Evolutionary conservation across 2,888 invertebrate species (phyloP).

Genomic region (Cryptus armator): DNA sequence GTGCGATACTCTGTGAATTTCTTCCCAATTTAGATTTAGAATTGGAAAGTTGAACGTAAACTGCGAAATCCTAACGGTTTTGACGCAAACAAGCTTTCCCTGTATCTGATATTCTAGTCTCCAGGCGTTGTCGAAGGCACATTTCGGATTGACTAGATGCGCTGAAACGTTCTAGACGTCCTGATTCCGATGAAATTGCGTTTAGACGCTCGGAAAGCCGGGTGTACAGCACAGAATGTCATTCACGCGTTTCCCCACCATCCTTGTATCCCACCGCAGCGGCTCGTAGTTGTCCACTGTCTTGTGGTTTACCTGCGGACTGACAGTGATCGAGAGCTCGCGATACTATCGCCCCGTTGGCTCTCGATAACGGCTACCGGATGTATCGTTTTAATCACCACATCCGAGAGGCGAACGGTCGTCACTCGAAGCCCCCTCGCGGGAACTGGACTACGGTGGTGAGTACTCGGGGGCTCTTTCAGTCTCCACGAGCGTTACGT

Average conservation of each 20-base stretch:
- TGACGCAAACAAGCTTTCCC: neutral
- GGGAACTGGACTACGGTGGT: slow-evolving; percentile 33
- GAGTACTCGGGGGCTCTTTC: slow-evolving; percentile 50
- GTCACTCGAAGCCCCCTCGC: slow-evolving; percentile 67
- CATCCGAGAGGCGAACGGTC: slow-evolving; percentile 77
- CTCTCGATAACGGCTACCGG: slow-evolving; percentile 81
- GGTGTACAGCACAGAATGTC: slow-evolving; percentile 36
- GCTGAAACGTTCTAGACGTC: neutral
- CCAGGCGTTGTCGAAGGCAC: neutral
- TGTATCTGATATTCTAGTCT: neutral
- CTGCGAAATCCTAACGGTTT: neutral
- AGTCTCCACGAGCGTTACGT: slow-evolving; percentile 62
- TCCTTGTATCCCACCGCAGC: slow-evolving; percentile 5
- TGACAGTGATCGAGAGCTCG: slow-evolving; percentile 82
- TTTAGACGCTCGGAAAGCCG: slow-evolving; percentile 20
- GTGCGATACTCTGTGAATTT: too few relatives aligned
- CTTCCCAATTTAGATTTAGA: neutral
- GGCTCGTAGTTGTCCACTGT: slow-evolving; percentile 35
- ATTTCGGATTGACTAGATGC: neutral
- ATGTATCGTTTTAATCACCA: slow-evolving; percentile 83
- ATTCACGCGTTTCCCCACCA: slow-evolving; percentile 44
- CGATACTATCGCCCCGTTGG: slow-evolving; percentile 77
- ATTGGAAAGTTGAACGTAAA: neutral
- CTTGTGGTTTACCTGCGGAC: slow-evolving; percentile 61
- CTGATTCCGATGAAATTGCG: slow-evolving; percentile 1